phyloP scores from a whole-genome alignment of 1,140 invertebrate species.

The Diploscapter pachys region DNA sequence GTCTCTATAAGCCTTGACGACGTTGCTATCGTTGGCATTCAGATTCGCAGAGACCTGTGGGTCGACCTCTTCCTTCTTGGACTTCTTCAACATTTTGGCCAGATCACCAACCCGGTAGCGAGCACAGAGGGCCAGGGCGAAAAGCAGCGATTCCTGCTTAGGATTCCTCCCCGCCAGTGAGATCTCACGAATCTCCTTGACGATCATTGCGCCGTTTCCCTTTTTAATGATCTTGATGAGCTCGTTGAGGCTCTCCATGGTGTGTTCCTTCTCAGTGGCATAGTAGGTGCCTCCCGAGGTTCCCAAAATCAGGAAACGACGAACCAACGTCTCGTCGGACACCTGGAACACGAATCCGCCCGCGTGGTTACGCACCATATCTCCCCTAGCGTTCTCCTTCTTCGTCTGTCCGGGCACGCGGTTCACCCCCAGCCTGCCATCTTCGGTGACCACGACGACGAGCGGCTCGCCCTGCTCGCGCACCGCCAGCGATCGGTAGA shows the following conservation, averaged over 20 bases:
- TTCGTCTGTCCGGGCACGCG: no score
- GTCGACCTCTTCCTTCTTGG: background rate
- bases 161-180: conserved; percentile 58
- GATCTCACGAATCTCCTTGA: conserved; percentile 53
- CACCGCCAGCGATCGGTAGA: no score
- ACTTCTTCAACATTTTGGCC: conserved; percentile 17
- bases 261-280: conserved; percentile 48
- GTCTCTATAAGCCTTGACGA: conserved; percentile 16
- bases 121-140: conserved; percentile 59
- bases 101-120: conserved; percentile 35
- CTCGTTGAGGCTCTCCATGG: conserved; percentile 50
- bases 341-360: conserved; percentile 59
- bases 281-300: conserved; percentile 57
- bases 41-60: background rate
- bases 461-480: no score
- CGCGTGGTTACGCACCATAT: conserved; percentile 51
- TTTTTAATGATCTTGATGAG: conserved; percentile 55
- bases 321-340: conserved; percentile 54
- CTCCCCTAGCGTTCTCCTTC: no score
- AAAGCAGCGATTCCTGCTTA: conserved; percentile 56
- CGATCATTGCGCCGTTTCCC: conserved; percentile 53
- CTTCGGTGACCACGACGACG: no score
- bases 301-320: conserved; percentile 59
- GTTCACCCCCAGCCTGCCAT: no score
- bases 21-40: background rate